Evolutionary conservation across 1,140 invertebrate genomes (phyloP), one percentile per base, ranked within the genome.

Genomic region (Potamilus streckersoni): DNA sequence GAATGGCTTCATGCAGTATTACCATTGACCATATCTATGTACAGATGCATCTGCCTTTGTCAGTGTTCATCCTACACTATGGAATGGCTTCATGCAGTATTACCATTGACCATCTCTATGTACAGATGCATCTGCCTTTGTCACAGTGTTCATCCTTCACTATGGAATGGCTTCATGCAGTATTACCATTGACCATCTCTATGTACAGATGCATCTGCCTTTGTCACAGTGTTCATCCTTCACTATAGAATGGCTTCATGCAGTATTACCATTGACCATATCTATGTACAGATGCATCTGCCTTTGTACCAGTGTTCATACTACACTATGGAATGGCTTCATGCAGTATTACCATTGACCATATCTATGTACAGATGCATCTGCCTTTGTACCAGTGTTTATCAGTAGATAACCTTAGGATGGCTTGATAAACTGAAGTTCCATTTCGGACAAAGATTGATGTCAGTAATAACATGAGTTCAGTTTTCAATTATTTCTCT

Each of bases 361-460:
- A 61, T 61, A 4, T 61, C 17, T 23, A 0, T 61, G 20, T 61
- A n/a, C 20, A n/a, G 4, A 61, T 23, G 5, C 17, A 19, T 8
- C 19, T n/a, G n/a, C n/a, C n/a, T n/a, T n/a, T n/a, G n/a, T n/a
- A n/a, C n/a, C n/a, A n/a, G n/a, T n/a, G n/a, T n/a, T n/a, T n/a
- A n/a, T n/a, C 20, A 23, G 19, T 19, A n/a, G 19, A 62, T 23
- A 62, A 62, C 20, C 14, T 49, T 6, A 49, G 38, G 38, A 49
- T 8, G 38, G 12, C 1, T 70, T 70, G 11, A 57, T 57, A 16
- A 17, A 56, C 19, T 70, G 19, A 58, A n/a, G 1, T 64, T 66
- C 13, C 70, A 77, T 70, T 63, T 77, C 0, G 75, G 69, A 56
- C 38, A 49, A 49, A 49, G 38, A 49, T 49, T 49, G 38, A 49